Base-by-base conservation (phyloP, 1,140 invertebrate genomes). In the Trachymyrmex cornetzi region DNA sequence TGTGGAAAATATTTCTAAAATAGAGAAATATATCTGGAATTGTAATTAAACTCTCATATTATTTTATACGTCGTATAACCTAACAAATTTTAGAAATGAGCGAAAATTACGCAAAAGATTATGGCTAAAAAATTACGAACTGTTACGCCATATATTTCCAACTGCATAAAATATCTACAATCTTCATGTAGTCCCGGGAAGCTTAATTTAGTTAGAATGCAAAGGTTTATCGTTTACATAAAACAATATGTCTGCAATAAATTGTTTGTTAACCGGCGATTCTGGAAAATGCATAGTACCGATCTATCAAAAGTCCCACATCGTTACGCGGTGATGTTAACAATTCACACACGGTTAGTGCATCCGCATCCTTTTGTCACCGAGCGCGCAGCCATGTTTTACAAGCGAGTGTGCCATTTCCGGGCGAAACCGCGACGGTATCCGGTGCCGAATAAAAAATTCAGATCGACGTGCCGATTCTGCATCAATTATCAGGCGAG, bases 341-440 rank as follows among this genome's bases (percentile, higher is more conserved):
- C 82, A 85, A 85, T 86, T 86, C 79, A 84, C 80, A 61, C 69
- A 84, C 80, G 57, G 80, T 84, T 75, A 84, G 80, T 84, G 80
- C 69, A 74, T 74, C 55, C 55, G 38, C 80, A 48, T 84, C 80
- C 80, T 84, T 84, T 84, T 74, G 80, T 84, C 80, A 84, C 67
- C 55, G 55, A 12, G 14, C 38, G 24, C 19, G 55, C 80, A 19
- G 67, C 38, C 34, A 30, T 61, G 80, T 82, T 82, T 82, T 74
- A 59, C 67, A 72, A 61, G 53, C 44, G 67, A 74, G n/a, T 44
- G 38, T 34, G 69, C 55, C 80, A 84, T 84, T 84, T 74, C 69
- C 69, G 80, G 69, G 7, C 67, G 27, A 71, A 84, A 61, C 66
- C 80, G 69, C 80, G 34, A 55, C 82, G 74, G 22, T 53, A 53